phyloP scores from a whole-genome alignment of 1,140 invertebrate genomes.

The Glomeris maerens region DNA sequence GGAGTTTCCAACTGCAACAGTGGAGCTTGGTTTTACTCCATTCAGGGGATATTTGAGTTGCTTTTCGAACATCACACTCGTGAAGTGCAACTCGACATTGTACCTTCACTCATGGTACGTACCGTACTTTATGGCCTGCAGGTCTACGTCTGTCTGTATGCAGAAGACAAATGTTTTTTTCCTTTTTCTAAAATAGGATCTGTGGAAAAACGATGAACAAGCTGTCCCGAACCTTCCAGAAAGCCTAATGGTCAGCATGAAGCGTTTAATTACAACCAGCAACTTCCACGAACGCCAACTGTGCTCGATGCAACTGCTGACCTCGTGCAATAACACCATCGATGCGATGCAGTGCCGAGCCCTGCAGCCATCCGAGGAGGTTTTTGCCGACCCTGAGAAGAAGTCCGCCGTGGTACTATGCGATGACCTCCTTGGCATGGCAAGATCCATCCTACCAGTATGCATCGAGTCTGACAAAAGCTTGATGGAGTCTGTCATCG shows the following conservation, averaged over 20 bases:
- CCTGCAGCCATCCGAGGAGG: too few species aligned
- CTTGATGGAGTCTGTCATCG: not conserved
- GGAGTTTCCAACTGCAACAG: constrained; percentile 17
- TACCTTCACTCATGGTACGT: not conserved
- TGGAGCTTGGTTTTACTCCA: constrained; percentile 22
- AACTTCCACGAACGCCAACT: not conserved
- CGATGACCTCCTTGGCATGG: too few species aligned
- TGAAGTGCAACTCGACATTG: constrained; percentile 16
- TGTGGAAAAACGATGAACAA: not conserved
- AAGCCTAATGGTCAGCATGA: not conserved
- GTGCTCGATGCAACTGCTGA: not conserved
- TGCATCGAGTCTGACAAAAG: too few species aligned
- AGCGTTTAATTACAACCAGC: not conserved
- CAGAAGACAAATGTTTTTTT: not conserved
- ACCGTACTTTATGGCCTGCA: too few species aligned
- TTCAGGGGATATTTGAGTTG: constrained; percentile 22
- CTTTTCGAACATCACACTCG: constrained; percentile 21
- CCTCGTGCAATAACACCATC: too few species aligned
- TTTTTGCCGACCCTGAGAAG: too few species aligned
- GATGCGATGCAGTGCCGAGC: too few species aligned
- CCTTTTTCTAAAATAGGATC: not conserved
- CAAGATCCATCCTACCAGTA: too few species aligned
- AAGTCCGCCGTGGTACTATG: too few species aligned
- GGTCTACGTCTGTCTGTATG: too few species aligned
- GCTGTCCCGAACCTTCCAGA: not conserved